Base-by-base conservation (phyloP, 2,113 vertebrate genomes). In the Myocastor coypus region DNA sequence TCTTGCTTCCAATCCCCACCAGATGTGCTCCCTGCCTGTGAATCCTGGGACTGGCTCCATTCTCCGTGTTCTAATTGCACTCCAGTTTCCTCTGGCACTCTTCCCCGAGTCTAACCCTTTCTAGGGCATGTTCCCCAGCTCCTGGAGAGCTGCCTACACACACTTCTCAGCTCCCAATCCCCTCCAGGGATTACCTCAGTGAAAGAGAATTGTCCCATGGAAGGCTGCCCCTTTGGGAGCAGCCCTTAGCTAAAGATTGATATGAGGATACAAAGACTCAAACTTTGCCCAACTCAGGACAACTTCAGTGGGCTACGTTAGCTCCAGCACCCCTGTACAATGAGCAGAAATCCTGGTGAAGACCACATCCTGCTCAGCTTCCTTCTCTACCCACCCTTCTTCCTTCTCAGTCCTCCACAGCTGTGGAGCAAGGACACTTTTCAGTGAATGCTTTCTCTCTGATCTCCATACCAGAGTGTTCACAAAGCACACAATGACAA, bases 11-110 rank as follows among this genome's bases (percentile, higher is more conserved):
- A 50, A 0, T 66, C 20, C 83, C 66, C 78, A 50, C 57, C 83
- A 92, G 85, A 52, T 87, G 77, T n/a, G 73, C 87, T 84, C 94
- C 40, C 52, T 89, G n/a, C 77, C 80, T 59, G 2, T 55, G 52
- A 78, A 17, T 61, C 73, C 73, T 57, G 0, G n/a, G 12, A 85
- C 42, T 40, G 37, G 40, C 61, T 68, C 30, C 30, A 55, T 32
- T 59, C 91, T 83, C 90, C 6, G 1, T 83, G 83, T 92, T 64
- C 75, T 82, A 92, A 71, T 46, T 66, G 42, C 34, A 28, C 17
- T 90, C 37, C 69, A 42, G 13, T 87, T 93, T 94, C 34, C 57
- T 55, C 32, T 95, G 80, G 61, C 81, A 46, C 14, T 34, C 68
- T 71, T 50, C 69, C 73, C 83, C 61, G 86, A 75, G 40, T 37